Evolutionary conservation across 2,888 invertebrate genomes (phyloP).

Genomic region (Trissolcus japonicus): DNA sequence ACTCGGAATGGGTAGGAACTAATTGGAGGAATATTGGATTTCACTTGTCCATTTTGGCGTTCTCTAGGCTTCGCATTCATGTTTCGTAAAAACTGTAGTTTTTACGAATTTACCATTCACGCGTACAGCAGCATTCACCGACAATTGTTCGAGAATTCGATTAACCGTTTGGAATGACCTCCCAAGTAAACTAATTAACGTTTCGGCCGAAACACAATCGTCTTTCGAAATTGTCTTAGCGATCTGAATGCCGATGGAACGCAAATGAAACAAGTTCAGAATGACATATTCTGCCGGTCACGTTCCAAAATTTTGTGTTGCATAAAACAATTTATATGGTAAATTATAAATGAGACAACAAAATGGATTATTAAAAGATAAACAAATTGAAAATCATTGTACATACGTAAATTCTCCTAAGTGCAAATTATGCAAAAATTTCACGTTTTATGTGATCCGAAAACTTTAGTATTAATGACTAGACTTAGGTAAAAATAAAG

Average conservation of each 20-base stretch:
- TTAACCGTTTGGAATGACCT: constrained; percentile 14
- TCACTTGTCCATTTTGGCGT: constrained; percentile 44
- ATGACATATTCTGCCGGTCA: constrained; percentile 22
- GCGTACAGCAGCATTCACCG: constrained; percentile 8
- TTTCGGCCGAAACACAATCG: constrained; percentile 14
- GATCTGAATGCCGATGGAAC: neutral
- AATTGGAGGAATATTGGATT: constrained; percentile 56
- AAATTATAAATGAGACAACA: constrained; percentile 11
- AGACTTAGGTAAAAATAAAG: constrained; percentile 54
- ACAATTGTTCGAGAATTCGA: constrained; percentile 29
- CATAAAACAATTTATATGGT: constrained; percentile 6
- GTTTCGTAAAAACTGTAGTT: constrained; percentile 5
- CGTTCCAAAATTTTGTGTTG: constrained; percentile 4
- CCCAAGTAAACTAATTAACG: constrained; percentile 8
- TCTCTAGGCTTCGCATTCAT: constrained; percentile 20
- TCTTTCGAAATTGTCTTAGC: constrained; percentile 28
- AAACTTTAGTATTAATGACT: constrained; percentile 57
- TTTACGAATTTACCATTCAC: constrained; percentile 13
- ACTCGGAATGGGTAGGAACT: constrained; percentile 53
- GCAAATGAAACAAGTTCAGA: constrained; percentile 14
- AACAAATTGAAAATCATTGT: constrained; percentile 42
- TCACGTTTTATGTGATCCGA: constrained; percentile 56
- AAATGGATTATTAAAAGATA: constrained; percentile 8
- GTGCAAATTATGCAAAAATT: constrained; percentile 56
- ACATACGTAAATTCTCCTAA: constrained; percentile 56